phyloP scores from a whole-genome alignment of 2,888 invertebrate genomes.

The Agrochola lota region DNA sequence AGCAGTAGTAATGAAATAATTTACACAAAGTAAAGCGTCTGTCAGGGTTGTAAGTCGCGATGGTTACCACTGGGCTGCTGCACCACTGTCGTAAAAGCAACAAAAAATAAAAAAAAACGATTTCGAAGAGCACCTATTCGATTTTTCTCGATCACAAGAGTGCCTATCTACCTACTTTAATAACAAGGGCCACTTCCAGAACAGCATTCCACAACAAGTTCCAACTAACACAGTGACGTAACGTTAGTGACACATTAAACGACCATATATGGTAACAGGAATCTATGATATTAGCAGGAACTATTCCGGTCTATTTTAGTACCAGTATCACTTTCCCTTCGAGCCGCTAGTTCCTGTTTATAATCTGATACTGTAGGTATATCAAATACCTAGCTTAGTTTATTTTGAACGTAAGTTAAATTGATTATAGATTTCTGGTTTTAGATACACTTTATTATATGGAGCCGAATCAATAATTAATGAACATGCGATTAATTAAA shows the following conservation, averaged over 20 bases:
- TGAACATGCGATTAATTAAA: background rate
- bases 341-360: conserved; percentile 40
- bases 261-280: conserved; percentile 34
- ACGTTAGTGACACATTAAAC: conserved; percentile 43
- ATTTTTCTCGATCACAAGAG: conserved; percentile 17
- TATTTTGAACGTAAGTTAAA: background rate
- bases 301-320: conserved; percentile 39
- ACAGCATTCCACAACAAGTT: conserved; percentile 38
- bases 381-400: background rate
- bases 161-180: background rate
- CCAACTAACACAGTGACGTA: conserved; percentile 29
- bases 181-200: conserved; percentile 7
- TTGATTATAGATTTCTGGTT: background rate
- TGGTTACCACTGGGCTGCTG: too few relatives aligned
- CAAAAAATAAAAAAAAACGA: background rate
- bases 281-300: conserved; percentile 57
- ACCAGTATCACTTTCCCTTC: conserved; percentile 49
- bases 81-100: background rate
- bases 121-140: background rate
- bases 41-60: too few relatives aligned
- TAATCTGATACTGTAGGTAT: conserved; percentile 34
- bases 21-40: too few relatives aligned
- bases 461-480: too few relatives aligned
- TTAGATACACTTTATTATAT: background rate
- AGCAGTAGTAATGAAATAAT: too few relatives aligned